Percentiles rank a stretch among this genome's conserved stretches.
phyloP scores from a whole-genome alignment of 2,797 vertebrate genomes.

The Rhabdophis nuchalis region DNA sequence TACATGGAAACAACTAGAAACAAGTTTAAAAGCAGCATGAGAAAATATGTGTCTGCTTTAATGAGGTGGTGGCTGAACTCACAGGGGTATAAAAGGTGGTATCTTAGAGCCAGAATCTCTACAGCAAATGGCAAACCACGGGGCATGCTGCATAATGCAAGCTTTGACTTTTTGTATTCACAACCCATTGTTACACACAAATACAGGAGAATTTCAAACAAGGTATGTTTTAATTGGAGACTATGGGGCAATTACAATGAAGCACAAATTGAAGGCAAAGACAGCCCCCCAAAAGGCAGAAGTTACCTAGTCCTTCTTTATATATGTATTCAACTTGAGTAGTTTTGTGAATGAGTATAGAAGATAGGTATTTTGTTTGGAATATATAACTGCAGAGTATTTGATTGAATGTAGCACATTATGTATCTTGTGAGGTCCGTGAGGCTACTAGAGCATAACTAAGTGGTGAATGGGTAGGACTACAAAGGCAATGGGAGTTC shows the following conservation, averaged over 20 bases:
- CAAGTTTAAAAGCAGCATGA: neutral
- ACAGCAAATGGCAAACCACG: neutral
- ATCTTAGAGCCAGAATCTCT: neutral
- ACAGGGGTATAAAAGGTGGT: neutral
- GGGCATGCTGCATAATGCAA: neutral
- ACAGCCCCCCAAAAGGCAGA: neutral
- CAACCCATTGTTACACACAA: neutral
- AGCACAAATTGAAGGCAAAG: neutral
- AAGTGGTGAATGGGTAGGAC: neutral
- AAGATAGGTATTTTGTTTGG: neutral
- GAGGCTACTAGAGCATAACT: neutral
- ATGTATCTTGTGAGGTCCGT: neutral
- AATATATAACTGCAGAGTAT: neutral
- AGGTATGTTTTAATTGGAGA: neutral
- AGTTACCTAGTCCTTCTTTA: neutral
- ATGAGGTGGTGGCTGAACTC: neutral
- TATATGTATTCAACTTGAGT: neutral
- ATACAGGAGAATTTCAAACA: neutral
- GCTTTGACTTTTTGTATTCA: neutral
- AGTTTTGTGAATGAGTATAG: neutral
- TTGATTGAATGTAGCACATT: neutral
- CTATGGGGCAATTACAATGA: neutral
- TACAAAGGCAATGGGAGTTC: neutral
- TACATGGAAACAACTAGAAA: neutral
- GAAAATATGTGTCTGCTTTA: neutral